Conservation (phyloP, 2,888 invertebrate species). For the Aquatica leii region DNA sequence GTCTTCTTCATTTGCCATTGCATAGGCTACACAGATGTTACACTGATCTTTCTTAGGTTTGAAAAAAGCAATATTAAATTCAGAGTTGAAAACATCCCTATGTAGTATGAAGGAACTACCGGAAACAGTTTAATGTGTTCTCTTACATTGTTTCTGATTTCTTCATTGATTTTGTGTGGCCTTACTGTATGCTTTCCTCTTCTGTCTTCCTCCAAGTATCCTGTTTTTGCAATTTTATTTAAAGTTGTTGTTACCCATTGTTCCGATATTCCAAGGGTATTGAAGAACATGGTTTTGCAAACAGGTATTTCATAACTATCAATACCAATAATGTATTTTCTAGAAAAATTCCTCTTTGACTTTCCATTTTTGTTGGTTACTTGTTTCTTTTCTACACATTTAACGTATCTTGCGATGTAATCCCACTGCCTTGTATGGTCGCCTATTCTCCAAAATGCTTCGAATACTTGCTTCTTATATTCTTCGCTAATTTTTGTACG, state of each 20-base stretch:
- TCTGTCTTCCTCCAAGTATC: neutral
- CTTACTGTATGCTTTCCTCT: constrained; percentile 7
- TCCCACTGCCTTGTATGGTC: neutral
- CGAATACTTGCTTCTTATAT: too few species aligned
- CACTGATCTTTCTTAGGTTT: constrained; percentile 20
- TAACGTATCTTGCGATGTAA: neutral
- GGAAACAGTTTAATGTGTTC: constrained; percentile 17
- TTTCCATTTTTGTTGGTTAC: neutral
- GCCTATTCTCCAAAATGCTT: neutral
- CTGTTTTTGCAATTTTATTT: neutral
- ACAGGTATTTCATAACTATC: too few species aligned
- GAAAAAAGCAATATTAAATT: too few species aligned
- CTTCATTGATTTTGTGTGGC: constrained; percentile 1
- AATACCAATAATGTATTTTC: neutral
- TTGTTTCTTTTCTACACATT: neutral
- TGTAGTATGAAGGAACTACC: constrained; percentile 25
- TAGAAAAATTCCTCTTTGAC: neutral
- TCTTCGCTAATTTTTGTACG: too few species aligned
- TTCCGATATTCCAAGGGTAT: constrained; percentile 25
- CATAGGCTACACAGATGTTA: constrained; percentile 5
- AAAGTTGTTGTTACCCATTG: constrained; percentile 21
- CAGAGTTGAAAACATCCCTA: too few species aligned
- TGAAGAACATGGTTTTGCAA: constrained; percentile 1
- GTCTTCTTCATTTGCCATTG: neutral
- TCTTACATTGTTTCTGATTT: constrained; percentile 2